Percentiles rank a stretch among this genome's conserved stretches.
phyloP scores from a whole-genome alignment of 2,797 vertebrate genomes.

The Huso huso region DNA sequence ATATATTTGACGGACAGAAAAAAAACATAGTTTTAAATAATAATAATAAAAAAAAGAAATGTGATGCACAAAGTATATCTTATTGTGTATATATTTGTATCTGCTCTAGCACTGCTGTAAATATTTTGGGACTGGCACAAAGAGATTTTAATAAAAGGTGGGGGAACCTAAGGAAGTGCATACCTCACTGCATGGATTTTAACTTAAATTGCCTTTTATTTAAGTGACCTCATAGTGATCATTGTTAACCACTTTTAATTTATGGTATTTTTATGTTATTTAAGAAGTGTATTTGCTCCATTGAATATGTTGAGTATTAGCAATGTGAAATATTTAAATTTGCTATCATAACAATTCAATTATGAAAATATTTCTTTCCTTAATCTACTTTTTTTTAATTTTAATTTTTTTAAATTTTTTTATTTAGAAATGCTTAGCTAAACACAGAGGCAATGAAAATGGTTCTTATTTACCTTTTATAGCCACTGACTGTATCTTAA shows the following conservation, averaged over 20 bases:
- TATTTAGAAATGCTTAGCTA: conserved; percentile 41
- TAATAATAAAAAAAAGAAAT: background rate
- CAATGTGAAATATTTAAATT: conserved; percentile 20
- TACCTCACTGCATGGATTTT: conserved; percentile 83
- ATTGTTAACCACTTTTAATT: conserved; percentile 48
- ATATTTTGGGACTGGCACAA: conserved; percentile 38
- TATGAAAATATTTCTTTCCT: background rate
- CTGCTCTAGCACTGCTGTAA: conserved; percentile 45
- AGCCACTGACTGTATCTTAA: background rate
- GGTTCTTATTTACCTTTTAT: background rate
- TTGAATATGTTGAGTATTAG: conserved; percentile 55
- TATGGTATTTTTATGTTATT: conserved; percentile 37
- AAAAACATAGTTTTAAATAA: conserved; percentile 5
- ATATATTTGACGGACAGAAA: conserved; percentile 16
- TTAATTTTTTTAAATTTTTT: too few species aligned
- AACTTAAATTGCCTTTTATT: conserved; percentile 68
- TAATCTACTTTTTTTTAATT: conserved; percentile 1
- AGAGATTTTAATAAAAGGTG: conserved; percentile 32
- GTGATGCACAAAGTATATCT: conserved; percentile 37
- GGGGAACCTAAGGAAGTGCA: conserved; percentile 55
- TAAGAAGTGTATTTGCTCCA: conserved; percentile 39
- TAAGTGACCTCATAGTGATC: conserved; percentile 63
- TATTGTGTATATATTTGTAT: conserved; percentile 37
- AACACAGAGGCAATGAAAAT: conserved; percentile 33
- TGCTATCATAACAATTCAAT: conserved; percentile 19